Conservation (phyloP, 2,113 vertebrate species). For the Sorex araneus region DNA sequence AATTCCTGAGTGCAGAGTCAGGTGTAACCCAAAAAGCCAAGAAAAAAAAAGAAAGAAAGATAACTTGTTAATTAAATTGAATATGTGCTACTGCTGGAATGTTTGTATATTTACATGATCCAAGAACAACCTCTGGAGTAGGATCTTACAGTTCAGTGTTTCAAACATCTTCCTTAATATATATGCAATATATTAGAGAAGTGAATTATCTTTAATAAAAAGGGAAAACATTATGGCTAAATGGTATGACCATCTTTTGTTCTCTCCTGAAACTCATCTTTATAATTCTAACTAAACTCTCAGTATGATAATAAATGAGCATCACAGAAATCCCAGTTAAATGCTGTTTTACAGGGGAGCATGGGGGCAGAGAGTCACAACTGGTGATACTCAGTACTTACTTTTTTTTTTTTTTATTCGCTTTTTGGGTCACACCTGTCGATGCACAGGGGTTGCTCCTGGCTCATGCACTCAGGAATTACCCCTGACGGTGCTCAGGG, state of each 20-base stretch:
- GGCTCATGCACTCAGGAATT: no score
- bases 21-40: no score
- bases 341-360: background rate
- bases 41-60: no score
- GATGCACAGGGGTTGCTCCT: no score
- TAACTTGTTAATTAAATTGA: slow-evolving; percentile 22
- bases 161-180: slow-evolving; percentile 16
- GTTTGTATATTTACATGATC: slow-evolving; percentile 1
- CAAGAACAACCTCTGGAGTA: slow-evolving; percentile 38
- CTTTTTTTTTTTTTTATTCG: no score
- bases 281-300: slow-evolving; percentile 33
- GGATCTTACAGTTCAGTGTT: slow-evolving; percentile 38
- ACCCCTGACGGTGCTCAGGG: no score
- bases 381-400: no score
- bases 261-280: slow-evolving; percentile 29
- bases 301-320: background rate
- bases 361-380: no score
- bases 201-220: slow-evolving; percentile 41
- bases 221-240: background rate
- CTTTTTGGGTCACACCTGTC: no score
- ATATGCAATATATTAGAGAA: slow-evolving; percentile 38
- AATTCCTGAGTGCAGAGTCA: no score
- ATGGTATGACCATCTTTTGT: background rate
- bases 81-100: background rate
- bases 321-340: slow-evolving; percentile 56